phyloP scores from a whole-genome alignment of 2,888 invertebrate species.

The Chydorus sphaericus region DNA sequence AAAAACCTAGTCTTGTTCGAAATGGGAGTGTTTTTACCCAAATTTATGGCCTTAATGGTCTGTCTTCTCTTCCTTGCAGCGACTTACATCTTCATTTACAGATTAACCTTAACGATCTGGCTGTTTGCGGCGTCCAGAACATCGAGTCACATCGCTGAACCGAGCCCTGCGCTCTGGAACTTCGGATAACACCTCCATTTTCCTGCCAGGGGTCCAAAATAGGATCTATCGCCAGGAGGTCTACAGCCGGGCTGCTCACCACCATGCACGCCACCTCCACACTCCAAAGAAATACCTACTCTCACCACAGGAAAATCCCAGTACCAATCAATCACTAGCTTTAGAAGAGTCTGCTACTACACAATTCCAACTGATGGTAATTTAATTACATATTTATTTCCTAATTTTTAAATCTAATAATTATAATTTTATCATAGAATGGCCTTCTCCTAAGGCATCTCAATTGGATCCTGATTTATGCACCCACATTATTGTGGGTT shows the following conservation, averaged over 20 bases:
- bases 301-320: not conserved
- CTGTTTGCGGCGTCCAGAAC: not conserved
- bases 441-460: conserved; percentile 27
- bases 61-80: no score
- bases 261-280: conserved; percentile 4
- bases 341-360: conserved; percentile 12
- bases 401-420: no score
- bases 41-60: no score
- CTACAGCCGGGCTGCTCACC: not conserved
- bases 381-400: no score
- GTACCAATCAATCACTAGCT: not conserved
- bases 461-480: conserved; percentile 56
- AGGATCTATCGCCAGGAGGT: not conserved
- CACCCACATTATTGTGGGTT: conserved; percentile 68
- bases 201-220: not conserved
- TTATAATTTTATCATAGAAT: no score
- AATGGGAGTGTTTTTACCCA: no score
- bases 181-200: not conserved
- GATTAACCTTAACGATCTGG: not conserved
- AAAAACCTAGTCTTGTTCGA: no score
- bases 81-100: not conserved
- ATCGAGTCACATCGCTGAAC: no score
- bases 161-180: no score
- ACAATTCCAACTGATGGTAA: not conserved
- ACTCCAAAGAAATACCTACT: not conserved